phyloP scores from a whole-genome alignment of 2,113 vertebrate genomes.

The Todiramphus saurophagus region DNA sequence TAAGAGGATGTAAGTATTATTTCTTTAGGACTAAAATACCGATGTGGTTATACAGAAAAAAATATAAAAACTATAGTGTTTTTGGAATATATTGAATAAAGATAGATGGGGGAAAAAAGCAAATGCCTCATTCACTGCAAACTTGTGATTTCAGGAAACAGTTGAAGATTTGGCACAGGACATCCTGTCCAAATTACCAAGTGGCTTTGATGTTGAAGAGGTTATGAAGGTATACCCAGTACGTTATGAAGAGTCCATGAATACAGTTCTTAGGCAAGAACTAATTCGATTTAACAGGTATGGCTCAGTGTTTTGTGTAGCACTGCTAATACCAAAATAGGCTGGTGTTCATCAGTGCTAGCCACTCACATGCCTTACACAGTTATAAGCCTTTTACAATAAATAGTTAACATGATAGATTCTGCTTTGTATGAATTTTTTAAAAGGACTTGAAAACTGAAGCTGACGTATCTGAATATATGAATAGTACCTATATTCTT shows the following conservation, averaged over 20 bases:
- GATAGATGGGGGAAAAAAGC: neutral
- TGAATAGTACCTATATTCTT: neutral
- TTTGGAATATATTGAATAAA: neutral
- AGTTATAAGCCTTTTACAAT: neutral
- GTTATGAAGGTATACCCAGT: slow-evolving; percentile 86
- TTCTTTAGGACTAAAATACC: neutral
- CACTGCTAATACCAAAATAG: neutral
- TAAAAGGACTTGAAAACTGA: neutral
- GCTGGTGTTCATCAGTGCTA: neutral
- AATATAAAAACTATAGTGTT: neutral
- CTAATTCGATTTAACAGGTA: slow-evolving; percentile 93
- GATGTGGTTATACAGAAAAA: neutral
- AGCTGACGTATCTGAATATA: neutral
- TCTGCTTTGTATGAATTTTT: neutral
- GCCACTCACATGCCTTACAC: neutral
- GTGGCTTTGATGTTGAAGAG: slow-evolving; percentile 79
- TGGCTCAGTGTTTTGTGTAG: neutral
- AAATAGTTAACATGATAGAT: neutral
- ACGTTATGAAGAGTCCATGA: slow-evolving; percentile 93
- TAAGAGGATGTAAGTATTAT: neutral
- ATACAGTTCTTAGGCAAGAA: slow-evolving; percentile 91
- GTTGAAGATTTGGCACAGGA: slow-evolving; percentile 87
- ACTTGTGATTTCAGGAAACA: slow-evolving; percentile 79
- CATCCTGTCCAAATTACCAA: slow-evolving; percentile 86
- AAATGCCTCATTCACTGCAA: neutral